Evolutionary conservation across 2,797 vertebrate genomes (phyloP).

Genomic region (Poecile montanus): DNA sequence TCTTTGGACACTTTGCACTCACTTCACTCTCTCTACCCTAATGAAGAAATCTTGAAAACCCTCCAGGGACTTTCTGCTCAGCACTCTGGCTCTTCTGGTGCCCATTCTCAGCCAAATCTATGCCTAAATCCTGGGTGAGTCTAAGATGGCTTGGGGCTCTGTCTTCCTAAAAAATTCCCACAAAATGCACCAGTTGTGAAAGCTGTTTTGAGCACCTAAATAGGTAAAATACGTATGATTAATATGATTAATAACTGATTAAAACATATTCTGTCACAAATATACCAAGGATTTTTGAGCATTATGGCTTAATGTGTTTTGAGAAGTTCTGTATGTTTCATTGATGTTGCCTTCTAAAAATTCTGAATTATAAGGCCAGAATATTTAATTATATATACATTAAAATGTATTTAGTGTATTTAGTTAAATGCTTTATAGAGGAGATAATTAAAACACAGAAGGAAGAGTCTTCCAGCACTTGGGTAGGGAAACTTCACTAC

Average conservation of each 20-base stretch:
- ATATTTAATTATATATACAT: constrained; percentile 23
- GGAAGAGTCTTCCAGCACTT: background rate
- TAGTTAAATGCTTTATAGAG: constrained; percentile 14
- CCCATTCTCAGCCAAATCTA: background rate
- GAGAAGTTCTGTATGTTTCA: constrained; percentile 53
- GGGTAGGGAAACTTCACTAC: background rate
- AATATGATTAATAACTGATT: background rate
- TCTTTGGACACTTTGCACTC: background rate
- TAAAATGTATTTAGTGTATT: constrained; percentile 17
- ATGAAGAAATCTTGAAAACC: background rate
- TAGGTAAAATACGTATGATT: constrained; percentile 11
- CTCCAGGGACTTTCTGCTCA: background rate
- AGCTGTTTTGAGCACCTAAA: background rate
- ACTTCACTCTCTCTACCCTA: background rate
- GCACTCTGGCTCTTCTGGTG: background rate
- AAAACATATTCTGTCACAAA: constrained; percentile 25
- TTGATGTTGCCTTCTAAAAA: constrained; percentile 37
- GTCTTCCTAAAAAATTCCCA: background rate
- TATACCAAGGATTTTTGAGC: constrained; percentile 24
- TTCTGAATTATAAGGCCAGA: constrained; percentile 6
- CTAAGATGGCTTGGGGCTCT: background rate
- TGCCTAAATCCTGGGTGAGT: background rate
- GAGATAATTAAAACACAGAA: constrained; percentile 25
- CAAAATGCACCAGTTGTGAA: background rate
- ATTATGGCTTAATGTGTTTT: constrained; percentile 13